Conservation (phyloP, 2,888 invertebrate species). For the Brachyptera risi region DNA sequence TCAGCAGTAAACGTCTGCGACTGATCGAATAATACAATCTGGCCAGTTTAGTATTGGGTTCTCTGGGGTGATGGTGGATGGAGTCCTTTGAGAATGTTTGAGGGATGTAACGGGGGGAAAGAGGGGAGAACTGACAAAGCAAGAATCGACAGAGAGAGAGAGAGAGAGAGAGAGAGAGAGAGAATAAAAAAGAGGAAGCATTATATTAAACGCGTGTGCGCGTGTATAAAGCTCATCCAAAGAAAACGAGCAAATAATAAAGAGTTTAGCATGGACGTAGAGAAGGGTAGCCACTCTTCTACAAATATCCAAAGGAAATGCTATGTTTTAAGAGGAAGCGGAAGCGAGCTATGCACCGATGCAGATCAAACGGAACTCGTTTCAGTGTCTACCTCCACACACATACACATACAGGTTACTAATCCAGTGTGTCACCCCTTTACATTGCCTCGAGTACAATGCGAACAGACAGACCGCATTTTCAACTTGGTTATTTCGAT, state of each 20-base stretch:
- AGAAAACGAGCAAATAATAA: slow-evolving; percentile 9
- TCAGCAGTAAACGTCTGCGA: too few relatives aligned
- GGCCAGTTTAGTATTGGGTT: too few relatives aligned
- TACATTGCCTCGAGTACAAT: too few relatives aligned
- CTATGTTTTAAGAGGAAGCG: slow-evolving; percentile 7
- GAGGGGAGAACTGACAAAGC: background rate
- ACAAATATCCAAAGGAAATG: slow-evolving; percentile 7
- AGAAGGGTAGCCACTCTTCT: background rate
- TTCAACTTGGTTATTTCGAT: too few relatives aligned
- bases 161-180: slow-evolving; percentile 12
- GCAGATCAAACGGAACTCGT: slow-evolving; percentile 21
- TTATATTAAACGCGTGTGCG: slow-evolving; percentile 2
- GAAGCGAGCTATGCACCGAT: slow-evolving; percentile 16
- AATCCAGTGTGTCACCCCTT: slow-evolving; percentile 11
- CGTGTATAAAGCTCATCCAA: background rate
- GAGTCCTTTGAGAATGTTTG: too few relatives aligned
- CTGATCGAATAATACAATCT: background rate
- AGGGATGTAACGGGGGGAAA: too few relatives aligned
- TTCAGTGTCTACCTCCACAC: slow-evolving; percentile 12
- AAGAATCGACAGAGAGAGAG: too few relatives aligned
- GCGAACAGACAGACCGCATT: too few relatives aligned
- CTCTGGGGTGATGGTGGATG: too few relatives aligned
- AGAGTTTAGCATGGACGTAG: background rate
- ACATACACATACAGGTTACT: slow-evolving; percentile 4
- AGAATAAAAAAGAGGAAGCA: slow-evolving; percentile 14